These are phyloP conservation scores for Trissolcus brochymenae DNA, from an alignment of 2,888 invertebrate species.

Conservation along the genomic window DNA sequence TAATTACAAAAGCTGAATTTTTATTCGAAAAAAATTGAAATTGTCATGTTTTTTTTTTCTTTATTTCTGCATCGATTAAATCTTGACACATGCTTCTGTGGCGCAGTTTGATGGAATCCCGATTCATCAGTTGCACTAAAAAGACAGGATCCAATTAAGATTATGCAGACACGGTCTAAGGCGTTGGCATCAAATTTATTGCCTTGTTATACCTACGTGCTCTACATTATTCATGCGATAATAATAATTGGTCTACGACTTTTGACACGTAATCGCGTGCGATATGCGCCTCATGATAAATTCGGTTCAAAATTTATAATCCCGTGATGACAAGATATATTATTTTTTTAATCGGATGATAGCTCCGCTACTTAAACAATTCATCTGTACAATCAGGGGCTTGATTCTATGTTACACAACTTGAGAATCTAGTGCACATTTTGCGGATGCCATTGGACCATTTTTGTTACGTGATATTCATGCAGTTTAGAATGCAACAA, in stretches of 20 bases:
- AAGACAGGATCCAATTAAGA: not conserved
- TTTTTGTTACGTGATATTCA: too few relatives aligned
- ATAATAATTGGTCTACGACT: constrained; percentile 1
- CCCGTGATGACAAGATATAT: too few relatives aligned
- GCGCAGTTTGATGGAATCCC: not conserved
- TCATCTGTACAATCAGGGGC: too few relatives aligned
- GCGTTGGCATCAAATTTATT: constrained; percentile 10
- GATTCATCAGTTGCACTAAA: not conserved
- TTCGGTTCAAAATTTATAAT: not conserved
- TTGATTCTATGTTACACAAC: too few relatives aligned
- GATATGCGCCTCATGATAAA: not conserved
- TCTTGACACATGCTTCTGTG: not conserved
- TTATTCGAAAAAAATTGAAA: too few relatives aligned
- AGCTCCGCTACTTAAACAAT: too few relatives aligned
- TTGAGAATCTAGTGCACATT: too few relatives aligned
- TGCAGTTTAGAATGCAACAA: too few relatives aligned
- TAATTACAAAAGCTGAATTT: too few relatives aligned
- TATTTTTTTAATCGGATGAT: too few relatives aligned
- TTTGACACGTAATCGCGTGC: constrained; percentile 6
- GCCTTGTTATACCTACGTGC: constrained; percentile 14
- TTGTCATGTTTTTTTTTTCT: too few relatives aligned
- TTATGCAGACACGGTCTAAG: constrained; percentile 1
- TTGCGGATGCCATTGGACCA: too few relatives aligned
- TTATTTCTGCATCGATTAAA: not conserved
- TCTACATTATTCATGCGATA: constrained; percentile 25